Evolutionary conservation across 2,888 invertebrate genomes (phyloP).

Genomic region (Patella pellucida): DNA sequence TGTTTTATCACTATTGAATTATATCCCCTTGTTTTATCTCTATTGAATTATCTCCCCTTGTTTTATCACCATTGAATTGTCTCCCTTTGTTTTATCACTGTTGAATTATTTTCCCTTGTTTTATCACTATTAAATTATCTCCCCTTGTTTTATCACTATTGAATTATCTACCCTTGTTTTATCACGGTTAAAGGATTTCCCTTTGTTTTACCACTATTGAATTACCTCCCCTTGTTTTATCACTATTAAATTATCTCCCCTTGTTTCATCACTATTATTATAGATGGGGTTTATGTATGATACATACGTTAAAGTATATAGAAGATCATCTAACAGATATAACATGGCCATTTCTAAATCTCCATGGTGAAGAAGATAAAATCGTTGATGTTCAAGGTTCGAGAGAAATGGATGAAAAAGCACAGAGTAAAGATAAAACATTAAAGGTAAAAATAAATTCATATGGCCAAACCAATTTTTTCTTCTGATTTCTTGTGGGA

Average conservation of each 20-base stretch:
- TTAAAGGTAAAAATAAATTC: constrained; percentile 54
- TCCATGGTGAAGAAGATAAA: constrained; percentile 69
- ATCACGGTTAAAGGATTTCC: background rate
- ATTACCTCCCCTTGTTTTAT: background rate
- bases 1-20: background rate
- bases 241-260: background rate
- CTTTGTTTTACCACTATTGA: background rate
- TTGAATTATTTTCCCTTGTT: background rate
- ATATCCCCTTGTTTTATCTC: background rate
- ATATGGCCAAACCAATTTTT: no score
- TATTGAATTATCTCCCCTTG: background rate
- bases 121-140: background rate
- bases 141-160: background rate
- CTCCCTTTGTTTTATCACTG: background rate
- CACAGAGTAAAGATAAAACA: constrained; percentile 64
- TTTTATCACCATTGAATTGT: background rate
- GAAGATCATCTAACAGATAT: constrained; percentile 51
- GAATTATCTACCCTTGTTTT: background rate
- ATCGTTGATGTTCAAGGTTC: constrained; percentile 67
- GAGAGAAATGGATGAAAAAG: constrained; percentile 54
- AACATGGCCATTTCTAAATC: constrained; percentile 65
- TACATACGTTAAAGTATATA: constrained; percentile 58
- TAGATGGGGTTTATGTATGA: constrained; percentile 63
- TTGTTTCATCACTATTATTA: constrained; percentile 8
- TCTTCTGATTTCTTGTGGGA: no score